Evolutionary conservation across 2,888 invertebrate genomes (phyloP), one percentile per base, ranked within the genome.

Genomic region (Himalopsyche kuldschensis): DNA sequence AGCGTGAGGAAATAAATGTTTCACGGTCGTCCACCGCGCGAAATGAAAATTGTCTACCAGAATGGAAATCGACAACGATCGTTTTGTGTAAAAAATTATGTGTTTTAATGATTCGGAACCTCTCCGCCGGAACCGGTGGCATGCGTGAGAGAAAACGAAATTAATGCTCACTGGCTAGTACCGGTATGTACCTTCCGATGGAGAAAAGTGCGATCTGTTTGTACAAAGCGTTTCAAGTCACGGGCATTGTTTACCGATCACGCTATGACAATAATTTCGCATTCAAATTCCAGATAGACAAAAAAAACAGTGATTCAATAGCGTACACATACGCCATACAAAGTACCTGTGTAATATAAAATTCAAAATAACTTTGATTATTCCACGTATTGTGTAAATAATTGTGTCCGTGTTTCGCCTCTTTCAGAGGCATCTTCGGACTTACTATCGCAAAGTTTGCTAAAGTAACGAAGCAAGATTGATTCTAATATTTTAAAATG

Each of bases 101-200:
- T 30, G 75, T 75, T 75, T 30, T 11, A 75, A 75, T 75, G 75
- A 75, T n/a, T 75, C 75, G 75, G 75, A 75, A 75, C 75, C 75
- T 75, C 31, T 55, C 75, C 75, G 31, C 75, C 75, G 75, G 75
- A 75, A 75, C 75, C 30, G 3, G 75, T 75, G 75, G 75, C 75
- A 31, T 75, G 75, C 75, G 55, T 55, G 55, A 75, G 32, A 75
- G 75, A 75, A 75, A 75, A 75, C 75, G 32, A 75, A 75, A 31
- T 75, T n/a, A 27, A 30, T 27, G 17, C 20, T 55, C 24, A 10
- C 6, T 10, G 3, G n/a, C 48, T 6, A 48, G 55, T 55, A 6
- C 55, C 55, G 55, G 55, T 20, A 24, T 55, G 55, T 55, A 55
- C 55, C 55, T 55, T 20, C 55, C 55, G 24, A 20, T 20, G 55